Evolutionary conservation across 37 sponge, comb jelly and placozoan species (phyloP).

Genomic region (Chondrilla cf. caribensis): DNA sequence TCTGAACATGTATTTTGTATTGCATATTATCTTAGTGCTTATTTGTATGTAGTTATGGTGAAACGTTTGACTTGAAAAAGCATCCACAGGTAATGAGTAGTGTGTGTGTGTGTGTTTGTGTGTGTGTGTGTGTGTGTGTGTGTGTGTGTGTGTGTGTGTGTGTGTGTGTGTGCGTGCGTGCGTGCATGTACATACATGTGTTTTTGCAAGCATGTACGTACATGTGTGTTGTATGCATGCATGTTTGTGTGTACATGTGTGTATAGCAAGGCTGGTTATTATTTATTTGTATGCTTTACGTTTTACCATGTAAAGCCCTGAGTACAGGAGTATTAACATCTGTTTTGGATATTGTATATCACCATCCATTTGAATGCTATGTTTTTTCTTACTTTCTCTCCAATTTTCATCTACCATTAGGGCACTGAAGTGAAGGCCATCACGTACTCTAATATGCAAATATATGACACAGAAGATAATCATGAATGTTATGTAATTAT

Average conservation of each 20-base stretch:
- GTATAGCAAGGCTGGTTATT: background rate
- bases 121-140: slow-evolving; percentile 54
- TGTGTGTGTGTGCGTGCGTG: slow-evolving; percentile 32
- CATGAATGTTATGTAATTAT: no score
- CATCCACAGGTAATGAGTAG: slow-evolving; percentile 83
- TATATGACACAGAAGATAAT: slow-evolving; percentile 51
- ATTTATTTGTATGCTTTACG: background rate
- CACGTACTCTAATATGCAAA: slow-evolving; percentile 98
- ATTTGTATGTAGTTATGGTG: slow-evolving; percentile 88
- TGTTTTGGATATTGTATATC: no score
- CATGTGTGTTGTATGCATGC: slow-evolving; percentile 20
- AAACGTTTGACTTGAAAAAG: slow-evolving; percentile 89
- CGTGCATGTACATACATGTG: slow-evolving; percentile 26
- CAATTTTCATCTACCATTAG: background rate
- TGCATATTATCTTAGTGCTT: no score
- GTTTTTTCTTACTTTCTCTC: no score
- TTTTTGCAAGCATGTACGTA: background rate
- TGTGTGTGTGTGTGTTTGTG: slow-evolving; percentile 30
- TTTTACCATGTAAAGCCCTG: no score
- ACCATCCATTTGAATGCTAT: no score
- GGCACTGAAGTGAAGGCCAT: slow-evolving; percentile 99
- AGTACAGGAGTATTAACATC: no score
- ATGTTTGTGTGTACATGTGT: slow-evolving; percentile 28
- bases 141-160: slow-evolving; percentile 55
- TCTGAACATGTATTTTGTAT: no score